Base-by-base conservation (phyloP, 2,797 vertebrate genomes). In the Cossypha heuglini region DNA sequence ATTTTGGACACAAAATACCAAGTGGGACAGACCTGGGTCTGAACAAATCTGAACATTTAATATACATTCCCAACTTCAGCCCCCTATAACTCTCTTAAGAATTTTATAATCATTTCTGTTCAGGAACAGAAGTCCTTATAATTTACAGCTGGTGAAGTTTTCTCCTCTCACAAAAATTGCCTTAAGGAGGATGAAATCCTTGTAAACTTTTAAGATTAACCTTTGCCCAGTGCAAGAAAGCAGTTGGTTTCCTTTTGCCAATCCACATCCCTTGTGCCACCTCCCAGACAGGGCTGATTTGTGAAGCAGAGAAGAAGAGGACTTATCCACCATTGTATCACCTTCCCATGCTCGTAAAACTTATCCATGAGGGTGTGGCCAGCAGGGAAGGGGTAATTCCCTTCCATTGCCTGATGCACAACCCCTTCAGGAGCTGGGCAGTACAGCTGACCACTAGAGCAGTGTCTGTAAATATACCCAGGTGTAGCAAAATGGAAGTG, bases 261-360 rank as follows among this genome's bases (percentile, higher is more conserved):
- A 0, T 3, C 12, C 33, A 71, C 11, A 26, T 87, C 45, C 58
- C 29, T 13, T 21, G 14, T 21, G 45, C 20, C 16, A 48, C 38
- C 38, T 61, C 63, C 16, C 22, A 61, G 51, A 40, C 28, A 72
- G 16, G 21, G 35, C 31, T 22, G 37, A n/a, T 40, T 24, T 10
- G 57, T 6, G 13, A 86, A 55, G 59, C 11, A 69, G 38, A 40
- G 17, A 20, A 40, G 17, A 20, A 24, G 10, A 58, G 17, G 38
- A 51, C 31, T 28, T 25, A 63, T 28, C 43, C 35, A 11, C 15
- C 1, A 0, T 12, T 0, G 0, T 6, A 15, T 13, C 37, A 45
- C 21, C 51, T 42, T 61, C 28, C 22, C 29, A 13, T 6, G 4
- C 42, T 17, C 18, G 10, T n/a, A 69, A 33, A 81, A 64, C 22